These are phyloP conservation scores for Catharus fuscescens DNA, from an alignment of 2,113 vertebrate genomes.

Conservation along the genomic window DNA sequence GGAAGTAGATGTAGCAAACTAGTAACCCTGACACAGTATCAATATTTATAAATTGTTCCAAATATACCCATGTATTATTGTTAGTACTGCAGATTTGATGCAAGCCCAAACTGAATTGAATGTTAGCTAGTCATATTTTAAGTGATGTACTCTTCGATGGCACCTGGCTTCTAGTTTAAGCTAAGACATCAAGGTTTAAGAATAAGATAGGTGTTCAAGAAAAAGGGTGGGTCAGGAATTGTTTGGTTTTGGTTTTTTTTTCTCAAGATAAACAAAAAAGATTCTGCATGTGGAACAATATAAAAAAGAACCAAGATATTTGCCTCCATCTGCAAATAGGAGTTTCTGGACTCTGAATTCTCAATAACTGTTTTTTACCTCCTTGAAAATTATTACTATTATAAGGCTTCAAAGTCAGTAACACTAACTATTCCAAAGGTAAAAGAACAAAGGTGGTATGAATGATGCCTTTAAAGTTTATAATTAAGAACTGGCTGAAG, in stretches of 20 bases:
- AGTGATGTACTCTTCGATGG: background rate
- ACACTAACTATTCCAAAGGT: background rate
- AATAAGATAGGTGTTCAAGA: background rate
- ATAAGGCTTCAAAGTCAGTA: background rate
- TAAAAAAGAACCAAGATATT: background rate
- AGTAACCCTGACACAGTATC: background rate
- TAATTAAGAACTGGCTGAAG: background rate
- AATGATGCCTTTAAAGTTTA: background rate
- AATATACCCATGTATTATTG: background rate
- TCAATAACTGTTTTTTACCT: fast-evolving
- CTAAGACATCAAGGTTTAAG: background rate
- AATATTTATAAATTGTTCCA: background rate
- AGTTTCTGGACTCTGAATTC: background rate
- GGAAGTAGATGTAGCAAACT: background rate
- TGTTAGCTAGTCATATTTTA: background rate
- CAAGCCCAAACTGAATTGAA: background rate
- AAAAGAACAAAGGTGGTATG: background rate
- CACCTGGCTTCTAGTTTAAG: background rate
- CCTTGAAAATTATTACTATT: background rate
- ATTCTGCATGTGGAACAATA: background rate
- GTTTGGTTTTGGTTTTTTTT: background rate
- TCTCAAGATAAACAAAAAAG: background rate
- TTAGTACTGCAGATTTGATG: background rate
- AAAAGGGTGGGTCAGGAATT: background rate
- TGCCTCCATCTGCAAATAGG: fast-evolving